Conservation (phyloP, 1,140 invertebrate species). For the Rhagoletis zephyria region DNA sequence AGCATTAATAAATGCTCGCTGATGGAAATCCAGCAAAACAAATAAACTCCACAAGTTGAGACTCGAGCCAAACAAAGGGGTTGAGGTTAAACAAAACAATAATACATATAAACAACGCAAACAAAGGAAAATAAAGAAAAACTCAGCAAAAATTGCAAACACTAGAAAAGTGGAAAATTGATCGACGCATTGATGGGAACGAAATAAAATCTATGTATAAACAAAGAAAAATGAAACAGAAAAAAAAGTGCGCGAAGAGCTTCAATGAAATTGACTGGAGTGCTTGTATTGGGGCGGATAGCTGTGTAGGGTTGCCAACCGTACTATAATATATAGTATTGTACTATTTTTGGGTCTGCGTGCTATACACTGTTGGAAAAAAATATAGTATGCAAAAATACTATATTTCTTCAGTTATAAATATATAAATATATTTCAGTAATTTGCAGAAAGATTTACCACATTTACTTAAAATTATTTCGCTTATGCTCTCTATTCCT, state of each 20-base stretch:
- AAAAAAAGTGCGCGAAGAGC: background rate
- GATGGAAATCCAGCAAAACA: constrained; percentile 26
- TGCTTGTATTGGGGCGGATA: background rate
- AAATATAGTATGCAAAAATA: no score
- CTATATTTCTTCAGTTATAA: no score
- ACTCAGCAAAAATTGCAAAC: background rate
- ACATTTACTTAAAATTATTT: no score
- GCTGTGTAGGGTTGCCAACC: no score
- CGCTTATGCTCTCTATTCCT: no score
- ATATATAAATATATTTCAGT: no score
- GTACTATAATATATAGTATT: no score
- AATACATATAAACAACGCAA: background rate
- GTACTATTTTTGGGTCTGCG: no score
- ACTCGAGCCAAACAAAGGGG: background rate
- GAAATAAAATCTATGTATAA: constrained; percentile 19
- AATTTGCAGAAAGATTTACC: no score
- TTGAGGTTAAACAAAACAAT: background rate
- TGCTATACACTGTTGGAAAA: no score
- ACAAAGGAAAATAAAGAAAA: background rate
- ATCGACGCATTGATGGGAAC: background rate
- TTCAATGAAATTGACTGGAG: background rate
- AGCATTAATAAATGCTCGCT: constrained; percentile 8
- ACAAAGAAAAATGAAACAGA: background rate
- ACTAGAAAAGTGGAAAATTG: background rate
- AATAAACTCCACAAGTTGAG: background rate